Evolutionary conservation across 2,113 vertebrate species (phyloP).

Genomic region (Rhabdomys dilectus): DNA sequence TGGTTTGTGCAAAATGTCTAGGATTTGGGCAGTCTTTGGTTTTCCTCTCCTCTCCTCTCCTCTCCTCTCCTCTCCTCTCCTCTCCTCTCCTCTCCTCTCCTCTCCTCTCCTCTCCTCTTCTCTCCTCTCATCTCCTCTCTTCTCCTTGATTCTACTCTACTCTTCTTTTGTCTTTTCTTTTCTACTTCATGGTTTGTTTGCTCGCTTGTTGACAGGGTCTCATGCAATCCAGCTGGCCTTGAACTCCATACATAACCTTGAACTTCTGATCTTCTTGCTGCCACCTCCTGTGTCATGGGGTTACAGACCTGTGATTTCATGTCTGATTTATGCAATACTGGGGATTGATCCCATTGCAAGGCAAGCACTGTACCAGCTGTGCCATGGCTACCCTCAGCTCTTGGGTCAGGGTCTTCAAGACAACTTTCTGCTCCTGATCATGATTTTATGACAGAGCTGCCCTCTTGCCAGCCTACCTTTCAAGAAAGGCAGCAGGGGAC

Average conservation of each 20-base stretch:
- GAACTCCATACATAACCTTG: background rate
- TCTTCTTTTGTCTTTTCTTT: no score
- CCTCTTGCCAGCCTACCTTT: background rate
- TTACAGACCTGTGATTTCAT: background rate
- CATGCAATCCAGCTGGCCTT: background rate
- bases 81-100: accelerated
- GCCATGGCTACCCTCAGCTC: no score
- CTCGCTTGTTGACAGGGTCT: no score
- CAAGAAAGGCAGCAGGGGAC: background rate
- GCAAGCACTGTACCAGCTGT: no score
- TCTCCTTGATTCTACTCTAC: no score
- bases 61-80: accelerated
- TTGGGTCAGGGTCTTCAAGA: background rate
- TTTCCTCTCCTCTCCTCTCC: no score
- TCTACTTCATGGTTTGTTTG: no score
- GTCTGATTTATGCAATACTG: background rate
- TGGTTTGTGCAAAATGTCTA: background rate
- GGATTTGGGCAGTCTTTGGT: no score
- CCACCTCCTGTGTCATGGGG: background rate
- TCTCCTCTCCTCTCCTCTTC: no score
- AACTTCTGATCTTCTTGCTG: background rate
- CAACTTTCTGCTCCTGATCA: background rate
- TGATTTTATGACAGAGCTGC: background rate
- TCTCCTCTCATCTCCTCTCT: no score
- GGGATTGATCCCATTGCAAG: background rate